Conservation (phyloP, 2,113 vertebrate species). For the Brachirus orientalis region DNA sequence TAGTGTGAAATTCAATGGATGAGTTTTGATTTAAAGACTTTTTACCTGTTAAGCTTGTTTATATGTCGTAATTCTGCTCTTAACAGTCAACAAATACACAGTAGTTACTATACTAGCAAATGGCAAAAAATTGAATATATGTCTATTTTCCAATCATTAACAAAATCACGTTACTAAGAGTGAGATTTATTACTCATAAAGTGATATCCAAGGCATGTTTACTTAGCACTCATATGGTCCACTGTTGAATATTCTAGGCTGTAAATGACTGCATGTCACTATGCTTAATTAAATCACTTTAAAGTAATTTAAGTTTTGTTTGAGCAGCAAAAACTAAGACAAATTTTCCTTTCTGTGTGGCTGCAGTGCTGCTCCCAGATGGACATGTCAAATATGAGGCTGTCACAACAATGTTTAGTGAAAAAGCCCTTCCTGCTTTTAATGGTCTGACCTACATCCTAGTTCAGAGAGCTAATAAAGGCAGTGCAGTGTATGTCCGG, state of each 20-base stretch:
- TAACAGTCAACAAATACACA: constrained; percentile 14
- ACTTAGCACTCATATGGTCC: constrained; percentile 72
- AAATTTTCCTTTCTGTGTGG: constrained; percentile 16
- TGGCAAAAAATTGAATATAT: no score
- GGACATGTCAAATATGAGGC: constrained; percentile 75
- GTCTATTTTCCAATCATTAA: constrained; percentile 25
- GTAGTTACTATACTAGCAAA: no score
- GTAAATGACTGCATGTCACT: constrained; percentile 74
- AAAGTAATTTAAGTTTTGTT: constrained; percentile 74
- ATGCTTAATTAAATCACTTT: constrained; percentile 72
- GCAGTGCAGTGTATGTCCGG: constrained; percentile 94
- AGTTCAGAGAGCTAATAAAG: constrained; percentile 96
- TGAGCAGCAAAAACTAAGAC: constrained; percentile 49
- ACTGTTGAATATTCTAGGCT: constrained; percentile 67
- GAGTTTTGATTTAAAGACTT: constrained; percentile 33
- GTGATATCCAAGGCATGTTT: constrained; percentile 63
- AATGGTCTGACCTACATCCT: constrained; percentile 97
- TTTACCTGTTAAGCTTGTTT: constrained; percentile 10
- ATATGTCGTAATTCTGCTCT: constrained; percentile 14
- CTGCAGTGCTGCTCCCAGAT: constrained; percentile 47
- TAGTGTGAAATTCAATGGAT: constrained; percentile 26
- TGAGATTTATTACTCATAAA: constrained; percentile 50
- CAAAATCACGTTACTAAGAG: no score
- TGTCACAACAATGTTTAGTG: constrained; percentile 74
- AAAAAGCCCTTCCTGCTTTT: constrained; percentile 87